Evolutionary conservation across 92 coral and sea anemone species (phyloP).

Genomic region (Palythoa heliodiscus): DNA sequence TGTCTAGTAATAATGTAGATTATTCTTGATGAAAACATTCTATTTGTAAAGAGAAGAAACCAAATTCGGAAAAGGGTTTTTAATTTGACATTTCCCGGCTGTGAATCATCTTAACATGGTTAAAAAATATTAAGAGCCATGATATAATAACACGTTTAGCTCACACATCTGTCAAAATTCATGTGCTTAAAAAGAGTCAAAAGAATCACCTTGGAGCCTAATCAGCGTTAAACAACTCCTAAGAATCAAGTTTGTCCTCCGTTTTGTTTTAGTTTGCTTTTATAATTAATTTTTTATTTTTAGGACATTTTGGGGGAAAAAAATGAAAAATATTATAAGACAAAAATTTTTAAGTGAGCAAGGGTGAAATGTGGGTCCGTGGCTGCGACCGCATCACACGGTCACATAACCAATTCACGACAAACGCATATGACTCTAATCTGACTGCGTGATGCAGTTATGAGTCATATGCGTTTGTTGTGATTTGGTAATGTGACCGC

Average conservation of each 20-base stretch:
- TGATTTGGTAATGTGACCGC: too few species aligned
- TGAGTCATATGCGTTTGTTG: too few species aligned
- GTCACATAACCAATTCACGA: too few species aligned
- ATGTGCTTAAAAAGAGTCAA: background rate
- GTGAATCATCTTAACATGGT: background rate
- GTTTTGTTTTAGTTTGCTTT: background rate
- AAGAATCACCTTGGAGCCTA: background rate
- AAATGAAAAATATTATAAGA: too few species aligned
- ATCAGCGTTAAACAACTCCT: background rate
- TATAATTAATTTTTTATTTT: too few species aligned
- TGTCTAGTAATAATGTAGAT: slow-evolving; percentile 11
- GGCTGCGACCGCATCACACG: too few species aligned
- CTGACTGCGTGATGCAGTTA: too few species aligned
- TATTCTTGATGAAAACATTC: background rate
- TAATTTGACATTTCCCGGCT: background rate
- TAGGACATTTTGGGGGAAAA: too few species aligned
- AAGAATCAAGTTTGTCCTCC: background rate
- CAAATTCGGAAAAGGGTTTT: background rate
- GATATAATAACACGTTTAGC: background rate
- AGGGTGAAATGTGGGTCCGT: too few species aligned
- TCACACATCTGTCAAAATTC: background rate
- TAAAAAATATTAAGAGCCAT: background rate
- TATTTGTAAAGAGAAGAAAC: background rate
- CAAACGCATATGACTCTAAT: too few species aligned
- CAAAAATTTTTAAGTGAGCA: too few species aligned